phyloP scores from a whole-genome alignment of 2,113 vertebrate species.

The Tupaia tana region DNA sequence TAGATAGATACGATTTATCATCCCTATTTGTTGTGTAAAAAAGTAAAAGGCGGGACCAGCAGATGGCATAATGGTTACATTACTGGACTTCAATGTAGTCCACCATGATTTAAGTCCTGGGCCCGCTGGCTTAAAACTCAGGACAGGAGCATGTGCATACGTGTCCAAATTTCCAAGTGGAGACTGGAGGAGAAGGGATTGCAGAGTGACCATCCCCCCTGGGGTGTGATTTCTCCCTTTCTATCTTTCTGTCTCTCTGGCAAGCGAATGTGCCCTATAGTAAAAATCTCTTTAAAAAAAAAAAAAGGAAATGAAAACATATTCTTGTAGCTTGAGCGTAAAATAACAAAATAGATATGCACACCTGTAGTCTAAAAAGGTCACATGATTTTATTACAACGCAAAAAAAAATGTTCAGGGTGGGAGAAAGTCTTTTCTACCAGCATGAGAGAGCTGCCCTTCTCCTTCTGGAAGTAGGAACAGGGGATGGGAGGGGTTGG shows the following conservation, averaged over 20 bases:
- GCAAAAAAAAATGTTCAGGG: slow-evolving; percentile 15
- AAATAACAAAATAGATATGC: slow-evolving; percentile 7
- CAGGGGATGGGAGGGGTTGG: background rate
- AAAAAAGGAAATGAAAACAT: slow-evolving; percentile 43
- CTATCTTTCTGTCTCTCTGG: no score
- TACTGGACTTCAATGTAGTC: no score
- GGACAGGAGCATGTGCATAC: no score
- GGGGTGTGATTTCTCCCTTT: no score
- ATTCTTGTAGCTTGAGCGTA: background rate
- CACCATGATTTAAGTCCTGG: no score
- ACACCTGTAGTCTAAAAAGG: slow-evolving; percentile 2
- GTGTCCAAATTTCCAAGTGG: no score
- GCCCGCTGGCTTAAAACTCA: no score
- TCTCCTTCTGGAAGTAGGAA: background rate
- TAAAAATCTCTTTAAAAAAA: no score
- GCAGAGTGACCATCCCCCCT: no score
- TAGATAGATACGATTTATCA: background rate
- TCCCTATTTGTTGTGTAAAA: slow-evolving; percentile 3
- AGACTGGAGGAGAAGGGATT: no score
- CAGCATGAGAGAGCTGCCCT: background rate
- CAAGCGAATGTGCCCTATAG: no score
- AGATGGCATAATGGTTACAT: no score
- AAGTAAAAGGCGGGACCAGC: background rate
- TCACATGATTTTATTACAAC: slow-evolving; percentile 34
- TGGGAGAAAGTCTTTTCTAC: slow-evolving; percentile 1